phyloP scores from a whole-genome alignment of 1,140 invertebrate species.

The Apis mellifera region Amel_HAv3.1 CM009938.2:7112501-7113000 shows the following conservation, averaged over 20 bases:
- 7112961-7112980: too few relatives aligned
- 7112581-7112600: too few relatives aligned
- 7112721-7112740: conserved; percentile 29
- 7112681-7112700: background rate
- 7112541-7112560: too few relatives aligned
- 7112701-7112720: conserved; percentile 4
- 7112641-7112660: background rate
- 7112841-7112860: conserved; percentile 59
- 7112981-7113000: too few relatives aligned
- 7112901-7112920: conserved; percentile 51
- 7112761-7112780: conserved; percentile 21
- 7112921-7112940: conserved; percentile 46
- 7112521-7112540: too few relatives aligned
- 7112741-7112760: background rate
- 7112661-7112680: background rate
- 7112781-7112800: conserved; percentile 68
- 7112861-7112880: conserved; percentile 65
- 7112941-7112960: conserved; percentile 1
- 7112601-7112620: too few relatives aligned
- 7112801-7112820: conserved; percentile 42
- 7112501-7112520: too few relatives aligned
- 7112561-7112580: too few relatives aligned
- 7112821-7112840: conserved; percentile 50
- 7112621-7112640: too few relatives aligned
- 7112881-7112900: conserved; percentile 54